A percentile compares a stretch with the other conserved stretches of the same genome.
phyloP scores from a whole-genome alignment of 2,797 vertebrate genomes.

The Gila robusta region DNA sequence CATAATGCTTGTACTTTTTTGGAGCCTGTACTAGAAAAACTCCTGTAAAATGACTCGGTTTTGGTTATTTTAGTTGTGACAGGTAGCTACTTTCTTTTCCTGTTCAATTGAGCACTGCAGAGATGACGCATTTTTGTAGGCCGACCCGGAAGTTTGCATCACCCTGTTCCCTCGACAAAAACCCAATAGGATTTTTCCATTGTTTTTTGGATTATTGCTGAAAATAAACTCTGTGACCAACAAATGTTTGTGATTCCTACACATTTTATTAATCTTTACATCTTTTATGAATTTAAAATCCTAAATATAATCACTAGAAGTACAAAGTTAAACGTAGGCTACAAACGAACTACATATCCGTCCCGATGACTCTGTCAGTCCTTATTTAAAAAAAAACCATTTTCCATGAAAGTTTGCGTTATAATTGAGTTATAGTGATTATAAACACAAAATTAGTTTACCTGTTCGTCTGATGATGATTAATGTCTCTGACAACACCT shows the following conservation, averaged over 20 bases:
- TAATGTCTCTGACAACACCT: background rate
- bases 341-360: background rate
- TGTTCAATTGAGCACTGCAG: background rate
- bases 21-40: background rate
- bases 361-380: background rate
- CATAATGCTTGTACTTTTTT: background rate
- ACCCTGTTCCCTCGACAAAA: background rate
- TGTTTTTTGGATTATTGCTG: background rate
- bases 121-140: background rate
- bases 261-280: background rate
- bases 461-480: background rate
- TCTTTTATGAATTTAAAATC: background rate
- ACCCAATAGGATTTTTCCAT: background rate
- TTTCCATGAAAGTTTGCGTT: too few species aligned
- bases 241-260: background rate
- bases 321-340: background rate
- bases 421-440: too few species aligned
- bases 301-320: too few species aligned
- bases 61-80: background rate
- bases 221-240: background rate
- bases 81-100: background rate
- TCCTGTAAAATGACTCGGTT: slow-evolving; percentile 1
- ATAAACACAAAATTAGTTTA: background rate
- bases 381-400: background rate
- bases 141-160: background rate